phyloP scores from a whole-genome alignment of 2,797 vertebrate genomes.

The Cossypha caffra region DNA sequence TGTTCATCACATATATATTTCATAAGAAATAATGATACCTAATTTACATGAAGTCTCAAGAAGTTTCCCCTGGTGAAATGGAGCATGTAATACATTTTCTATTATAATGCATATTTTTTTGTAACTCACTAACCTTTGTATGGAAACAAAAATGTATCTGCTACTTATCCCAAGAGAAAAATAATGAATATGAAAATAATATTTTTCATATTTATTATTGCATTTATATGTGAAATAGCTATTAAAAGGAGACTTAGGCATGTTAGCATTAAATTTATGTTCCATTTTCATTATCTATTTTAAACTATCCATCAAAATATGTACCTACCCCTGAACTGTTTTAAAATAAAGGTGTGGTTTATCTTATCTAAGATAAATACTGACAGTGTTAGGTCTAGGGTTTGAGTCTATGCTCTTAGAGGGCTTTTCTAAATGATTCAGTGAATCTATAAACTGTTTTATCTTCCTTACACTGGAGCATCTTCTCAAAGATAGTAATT shows the following conservation, averaged over 20 bases:
- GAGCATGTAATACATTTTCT: conserved; percentile 12
- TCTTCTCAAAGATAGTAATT: background rate
- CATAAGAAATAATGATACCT: background rate
- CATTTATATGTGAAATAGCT: background rate
- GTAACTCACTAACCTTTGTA: conserved; percentile 12
- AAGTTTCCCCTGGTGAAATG: conserved; percentile 24
- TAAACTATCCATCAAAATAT: background rate
- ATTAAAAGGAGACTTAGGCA: background rate
- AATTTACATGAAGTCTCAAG: conserved; percentile 20
- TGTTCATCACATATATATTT: background rate
- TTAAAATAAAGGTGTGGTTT: background rate
- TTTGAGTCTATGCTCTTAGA: background rate
- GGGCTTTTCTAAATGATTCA: background rate
- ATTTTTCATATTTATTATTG: background rate
- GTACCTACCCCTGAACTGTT: background rate
- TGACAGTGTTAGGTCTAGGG: fast-evolving
- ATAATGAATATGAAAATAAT: background rate
- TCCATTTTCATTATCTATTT: background rate
- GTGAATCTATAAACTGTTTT: background rate
- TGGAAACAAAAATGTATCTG: background rate
- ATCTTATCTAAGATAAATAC: background rate
- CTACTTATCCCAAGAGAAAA: conserved; percentile 1
- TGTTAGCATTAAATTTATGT: background rate
- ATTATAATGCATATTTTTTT: conserved; percentile 8
- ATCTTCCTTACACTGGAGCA: background rate